Percentiles rank a stretch among this genome's conserved stretches.
Conservation (phyloP, 1,140 invertebrate genomes). For the Galleria mellonella region DNA sequence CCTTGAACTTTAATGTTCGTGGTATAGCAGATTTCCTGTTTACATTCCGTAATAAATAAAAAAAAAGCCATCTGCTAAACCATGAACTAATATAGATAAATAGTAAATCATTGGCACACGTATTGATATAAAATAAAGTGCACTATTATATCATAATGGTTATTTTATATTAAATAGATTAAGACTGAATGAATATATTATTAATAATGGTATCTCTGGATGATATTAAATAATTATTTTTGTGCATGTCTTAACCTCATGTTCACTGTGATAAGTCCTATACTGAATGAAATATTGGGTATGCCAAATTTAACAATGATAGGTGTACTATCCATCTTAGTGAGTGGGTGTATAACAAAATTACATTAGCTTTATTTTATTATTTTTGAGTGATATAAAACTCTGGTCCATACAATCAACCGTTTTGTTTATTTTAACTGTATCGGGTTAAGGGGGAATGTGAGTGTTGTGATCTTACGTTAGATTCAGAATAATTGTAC, state of each 20-base stretch:
- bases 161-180: conserved; percentile 46
- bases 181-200: conserved; percentile 52
- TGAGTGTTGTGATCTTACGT: no score
- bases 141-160: conserved; percentile 43
- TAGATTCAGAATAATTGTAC: no score
- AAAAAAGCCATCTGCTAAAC: conserved; percentile 27
- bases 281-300: not conserved
- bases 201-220: conserved; percentile 24
- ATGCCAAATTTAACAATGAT: no score
- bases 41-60: not conserved
- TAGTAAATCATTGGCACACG: conserved; percentile 41
- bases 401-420: no score
- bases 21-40: conserved; percentile 28
- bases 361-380: no score
- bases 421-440: no score
- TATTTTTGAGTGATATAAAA: no score
- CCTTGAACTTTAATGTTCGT: conserved; percentile 36
- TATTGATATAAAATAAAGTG: conserved; percentile 50
- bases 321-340: no score
- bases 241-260: conserved; percentile 34
- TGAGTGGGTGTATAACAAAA: no score
- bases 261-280: conserved; percentile 39
- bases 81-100: conserved; percentile 23
- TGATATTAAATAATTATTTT: conserved; percentile 9
- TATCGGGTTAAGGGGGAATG: no score